Evolutionary conservation across 2,113 vertebrate species (phyloP), one percentile per base, ranked within the genome.

Genomic region (Macquaria ambigua): DNA sequence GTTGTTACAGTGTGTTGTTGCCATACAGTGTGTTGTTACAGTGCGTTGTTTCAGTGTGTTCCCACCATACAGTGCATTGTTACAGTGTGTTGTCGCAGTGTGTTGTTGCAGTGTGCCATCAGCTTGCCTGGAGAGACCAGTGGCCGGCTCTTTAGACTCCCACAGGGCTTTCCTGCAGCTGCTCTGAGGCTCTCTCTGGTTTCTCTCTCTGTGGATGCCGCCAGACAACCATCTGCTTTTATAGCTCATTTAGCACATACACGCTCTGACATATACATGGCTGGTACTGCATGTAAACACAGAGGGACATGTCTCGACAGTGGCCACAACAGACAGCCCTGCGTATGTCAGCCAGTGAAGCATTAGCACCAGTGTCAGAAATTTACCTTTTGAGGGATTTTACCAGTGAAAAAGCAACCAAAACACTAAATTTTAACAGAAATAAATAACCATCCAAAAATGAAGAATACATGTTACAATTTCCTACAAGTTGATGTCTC

Each of bases 211-310:
- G 34, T 31, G 79, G 76, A 79, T 67, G 77, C 86, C 39, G 21
- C 78, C 81, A 89, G 83, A 91, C 81, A 74, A 74, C 83, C 90
- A 91, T 88, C 87, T 91, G 89, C 87, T 73, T 88, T 77, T 68
- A 79, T 72, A 87, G 74, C 86, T 90, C 86, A 89, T 86, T 87
- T 79, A 86, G 86, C 86, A 81, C 89, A 80, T 73, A 20, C 63
- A 23, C 52, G 2, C 56, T 50, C 48, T 52, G 43, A 43, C 74
- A 55, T 52, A 76, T 76, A 76, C 68, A 46, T 14, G 82, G 21
- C 68, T 63, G 74, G 48, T 69, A 21, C 74, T 34, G 80, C 59
- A 52, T 74, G 87, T 87, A 87, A 85, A 91, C 88, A 90, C 69
- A 41, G 62, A 62, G 66, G 34, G 77, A 73, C 83, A 58, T 34